Percentiles rank a stretch among this genome's conserved stretches.
phyloP scores from a whole-genome alignment of 37 sponge, comb jelly and placozoan species.

The Agelas oroides region DNA sequence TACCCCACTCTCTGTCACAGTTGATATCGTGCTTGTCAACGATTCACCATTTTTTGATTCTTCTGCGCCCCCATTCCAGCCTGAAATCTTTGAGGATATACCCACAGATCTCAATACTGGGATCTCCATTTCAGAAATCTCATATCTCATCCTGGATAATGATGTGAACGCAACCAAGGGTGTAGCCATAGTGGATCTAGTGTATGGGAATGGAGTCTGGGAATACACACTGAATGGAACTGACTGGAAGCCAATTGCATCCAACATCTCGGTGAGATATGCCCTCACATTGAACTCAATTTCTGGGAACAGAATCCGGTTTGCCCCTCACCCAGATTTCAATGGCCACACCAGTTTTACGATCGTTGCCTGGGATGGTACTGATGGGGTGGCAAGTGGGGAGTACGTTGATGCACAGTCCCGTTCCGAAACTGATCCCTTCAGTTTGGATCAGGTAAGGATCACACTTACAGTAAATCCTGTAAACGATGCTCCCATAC shows the following conservation, averaged over 20 bases:
- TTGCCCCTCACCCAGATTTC: slow-evolving; percentile 65
- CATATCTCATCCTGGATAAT: slow-evolving; percentile 70
- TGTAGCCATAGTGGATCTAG: slow-evolving; percentile 63
- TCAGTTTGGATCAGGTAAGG: slow-evolving; percentile 45
- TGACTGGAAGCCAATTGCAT: slow-evolving; percentile 24
- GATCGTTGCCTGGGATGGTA: slow-evolving; percentile 81
- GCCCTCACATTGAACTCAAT: slow-evolving; percentile 54
- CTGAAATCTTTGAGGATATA: slow-evolving; percentile 72
- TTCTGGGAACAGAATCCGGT: slow-evolving; percentile 42
- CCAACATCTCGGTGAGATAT: slow-evolving; percentile 9
- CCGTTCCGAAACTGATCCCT: slow-evolving; percentile 71
- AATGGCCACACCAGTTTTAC: slow-evolving; percentile 54
- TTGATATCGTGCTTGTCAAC: slow-evolving; percentile 83
- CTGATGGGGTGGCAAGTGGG: slow-evolving; percentile 48
- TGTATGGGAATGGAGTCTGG: slow-evolving; percentile 57
- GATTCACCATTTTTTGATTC: slow-evolving; percentile 84
- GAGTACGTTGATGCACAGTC: slow-evolving; percentile 58
- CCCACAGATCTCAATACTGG: slow-evolving; percentile 49
- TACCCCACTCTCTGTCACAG: slow-evolving; percentile 38
- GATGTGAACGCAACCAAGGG: slow-evolving; percentile 68
- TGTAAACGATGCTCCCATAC: slow-evolving; percentile 87
- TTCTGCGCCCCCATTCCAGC: slow-evolving; percentile 33
- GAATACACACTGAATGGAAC: slow-evolving; percentile 49
- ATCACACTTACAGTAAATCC: slow-evolving; percentile 61
- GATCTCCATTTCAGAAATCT: slow-evolving; percentile 28